A percentile compares a stretch with the other conserved stretches of the same genome.
Conservation (phyloP, 2,113 vertebrate species). For the Oxyruncus cristatus region DNA sequence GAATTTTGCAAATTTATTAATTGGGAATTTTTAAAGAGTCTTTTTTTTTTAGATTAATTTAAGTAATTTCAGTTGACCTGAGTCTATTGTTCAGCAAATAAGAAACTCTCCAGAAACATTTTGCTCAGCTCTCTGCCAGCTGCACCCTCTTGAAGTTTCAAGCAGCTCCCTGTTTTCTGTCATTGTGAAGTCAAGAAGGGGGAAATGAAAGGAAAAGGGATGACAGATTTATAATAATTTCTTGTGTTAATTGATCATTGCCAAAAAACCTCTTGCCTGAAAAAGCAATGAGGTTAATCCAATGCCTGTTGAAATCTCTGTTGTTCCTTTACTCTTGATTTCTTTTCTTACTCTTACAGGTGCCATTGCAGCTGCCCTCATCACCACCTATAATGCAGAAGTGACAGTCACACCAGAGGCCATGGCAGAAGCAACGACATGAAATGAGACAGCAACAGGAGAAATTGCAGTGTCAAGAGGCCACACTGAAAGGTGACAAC, state of each 20-base stretch:
- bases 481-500: background rate
- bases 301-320: background rate
- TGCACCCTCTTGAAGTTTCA: slow-evolving; percentile 8
- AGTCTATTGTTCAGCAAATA: slow-evolving; percentile 3
- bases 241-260: background rate
- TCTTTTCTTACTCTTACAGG: background rate
- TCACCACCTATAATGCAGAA: background rate
- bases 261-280: background rate
- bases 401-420: background rate
- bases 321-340: background rate
- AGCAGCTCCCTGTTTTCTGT: slow-evolving; percentile 1
- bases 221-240: background rate
- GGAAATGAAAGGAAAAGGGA: background rate
- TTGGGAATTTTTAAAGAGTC: background rate
- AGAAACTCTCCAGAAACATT: background rate
- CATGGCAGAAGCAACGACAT: background rate
- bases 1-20: background rate
- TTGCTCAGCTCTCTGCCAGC: slow-evolving; percentile 22
- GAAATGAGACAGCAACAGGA: background rate
- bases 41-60: background rate
- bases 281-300: background rate
- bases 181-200: background rate
- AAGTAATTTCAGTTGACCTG: background rate
- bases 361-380: background rate
- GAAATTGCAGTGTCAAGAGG: background rate